Conservation (phyloP, 2,888 invertebrate genomes). For the Amitus sp. region DNA sequence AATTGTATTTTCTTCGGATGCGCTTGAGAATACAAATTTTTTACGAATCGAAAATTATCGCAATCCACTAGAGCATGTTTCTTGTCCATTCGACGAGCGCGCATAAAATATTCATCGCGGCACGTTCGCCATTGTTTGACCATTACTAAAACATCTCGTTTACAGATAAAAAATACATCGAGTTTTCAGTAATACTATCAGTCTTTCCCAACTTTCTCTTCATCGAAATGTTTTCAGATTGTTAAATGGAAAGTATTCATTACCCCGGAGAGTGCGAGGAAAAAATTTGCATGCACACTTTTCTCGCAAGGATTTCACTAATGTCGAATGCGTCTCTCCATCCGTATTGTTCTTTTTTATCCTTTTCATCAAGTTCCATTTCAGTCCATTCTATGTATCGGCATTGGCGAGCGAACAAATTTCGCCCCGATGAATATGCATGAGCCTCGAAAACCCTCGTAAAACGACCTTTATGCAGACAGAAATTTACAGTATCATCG, state of each 20-base stretch:
- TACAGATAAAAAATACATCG: no score
- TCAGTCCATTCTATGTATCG: conserved; percentile 25
- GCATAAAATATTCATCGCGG: no score
- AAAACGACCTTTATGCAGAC: conserved; percentile 19
- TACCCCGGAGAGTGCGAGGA: no score
- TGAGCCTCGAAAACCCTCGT: conserved; percentile 29
- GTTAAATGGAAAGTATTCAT: no score
- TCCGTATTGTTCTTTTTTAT: background rate
- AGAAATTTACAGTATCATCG: conserved; percentile 33
- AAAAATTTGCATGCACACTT: background rate
- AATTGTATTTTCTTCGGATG: background rate
- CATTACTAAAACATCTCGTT: no score
- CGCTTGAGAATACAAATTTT: background rate
- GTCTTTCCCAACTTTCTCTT: no score
- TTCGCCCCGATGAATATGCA: conserved; percentile 32
- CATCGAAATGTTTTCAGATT: no score
- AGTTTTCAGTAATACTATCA: no score
- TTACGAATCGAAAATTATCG: no score
- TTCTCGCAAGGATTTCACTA: background rate
- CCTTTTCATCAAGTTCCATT: conserved; percentile 11
- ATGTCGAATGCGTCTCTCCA: background rate
- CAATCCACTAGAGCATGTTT: background rate
- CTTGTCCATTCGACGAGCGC: background rate
- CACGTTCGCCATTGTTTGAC: no score
- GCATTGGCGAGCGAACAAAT: conserved; percentile 17